Evolutionary conservation across 2,113 vertebrate species (phyloP).

Genomic region (Odobenus rosmarus): DNA sequence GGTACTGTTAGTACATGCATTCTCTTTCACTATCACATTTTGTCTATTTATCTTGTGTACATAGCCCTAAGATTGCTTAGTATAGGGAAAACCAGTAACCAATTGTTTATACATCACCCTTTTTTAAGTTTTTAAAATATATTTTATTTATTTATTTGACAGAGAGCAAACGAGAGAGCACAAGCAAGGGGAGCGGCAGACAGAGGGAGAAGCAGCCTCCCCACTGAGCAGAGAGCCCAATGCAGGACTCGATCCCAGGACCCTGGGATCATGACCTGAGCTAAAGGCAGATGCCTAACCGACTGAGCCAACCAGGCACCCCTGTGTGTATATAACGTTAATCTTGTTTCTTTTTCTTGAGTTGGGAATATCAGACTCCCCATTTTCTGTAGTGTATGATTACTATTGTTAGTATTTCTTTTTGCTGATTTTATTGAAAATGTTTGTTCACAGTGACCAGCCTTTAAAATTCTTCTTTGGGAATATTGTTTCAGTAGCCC

Average conservation of each 20-base stretch:
- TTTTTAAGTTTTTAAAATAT: not conserved
- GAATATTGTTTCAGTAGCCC: not conserved
- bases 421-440: conserved; percentile 27
- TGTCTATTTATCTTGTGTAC: not conserved
- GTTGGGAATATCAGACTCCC: not conserved
- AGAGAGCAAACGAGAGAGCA: not conserved
- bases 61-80: not conserved
- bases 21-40: not conserved
- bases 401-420: not conserved
- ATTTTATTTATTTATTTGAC: not conserved
- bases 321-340: not conserved
- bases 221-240: too few species aligned
- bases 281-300: not conserved
- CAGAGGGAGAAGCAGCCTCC: not conserved
- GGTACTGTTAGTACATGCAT: not conserved
- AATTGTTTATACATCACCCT: not conserved
- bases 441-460: not conserved
- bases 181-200: not conserved
- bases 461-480: not conserved
- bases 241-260: not conserved
- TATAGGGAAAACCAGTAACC: not conserved
- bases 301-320: not conserved
- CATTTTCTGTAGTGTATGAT: not conserved
- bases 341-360: not conserved
- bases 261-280: not conserved